phyloP scores from a whole-genome alignment of 2,888 invertebrate genomes.

The Tigriopus californicus region DNA sequence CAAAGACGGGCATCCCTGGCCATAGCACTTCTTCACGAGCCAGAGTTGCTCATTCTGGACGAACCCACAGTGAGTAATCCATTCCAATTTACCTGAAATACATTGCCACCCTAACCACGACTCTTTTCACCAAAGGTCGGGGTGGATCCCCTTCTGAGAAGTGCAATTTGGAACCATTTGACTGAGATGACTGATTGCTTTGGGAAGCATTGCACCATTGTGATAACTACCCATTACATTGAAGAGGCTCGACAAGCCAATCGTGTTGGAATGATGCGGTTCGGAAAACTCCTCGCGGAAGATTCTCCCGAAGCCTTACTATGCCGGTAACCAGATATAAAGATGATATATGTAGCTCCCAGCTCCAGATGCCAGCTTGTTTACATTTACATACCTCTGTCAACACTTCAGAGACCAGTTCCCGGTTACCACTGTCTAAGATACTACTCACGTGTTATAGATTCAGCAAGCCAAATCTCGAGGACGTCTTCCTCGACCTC shows the following conservation, averaged over 20 bases:
- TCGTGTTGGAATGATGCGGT: conserved; percentile 28
- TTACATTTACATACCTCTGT: conserved; percentile 28
- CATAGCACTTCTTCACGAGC: conserved; percentile 27
- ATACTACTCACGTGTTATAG: conserved; percentile 22
- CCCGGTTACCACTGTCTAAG: too few species aligned
- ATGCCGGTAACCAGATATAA: conserved; percentile 18
- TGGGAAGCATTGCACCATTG: conserved; percentile 25
- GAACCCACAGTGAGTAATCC: conserved; percentile 29
- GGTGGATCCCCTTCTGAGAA: conserved; percentile 29
- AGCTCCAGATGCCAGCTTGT: conserved; percentile 24
- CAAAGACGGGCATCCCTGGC: conserved; percentile 27
- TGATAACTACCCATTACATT: conserved; percentile 32
- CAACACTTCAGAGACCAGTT: conserved; percentile 26
- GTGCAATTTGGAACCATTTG: conserved; percentile 22
- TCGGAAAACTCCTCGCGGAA: conserved; percentile 27
- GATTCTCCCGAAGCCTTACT: conserved; percentile 25
- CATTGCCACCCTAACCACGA: too few species aligned
- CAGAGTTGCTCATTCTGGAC: conserved; percentile 27
- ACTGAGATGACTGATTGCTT: conserved; percentile 21
- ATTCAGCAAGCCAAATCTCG: conserved; percentile 24
- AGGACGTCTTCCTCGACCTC: conserved; percentile 28
- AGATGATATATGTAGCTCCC: conserved; percentile 30
- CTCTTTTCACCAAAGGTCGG: conserved; percentile 28
- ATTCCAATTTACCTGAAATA: too few species aligned
- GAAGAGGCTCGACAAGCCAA: conserved; percentile 27